Conservation (phyloP, 2,888 invertebrate species). For the Diachrysia chrysitis region DNA sequence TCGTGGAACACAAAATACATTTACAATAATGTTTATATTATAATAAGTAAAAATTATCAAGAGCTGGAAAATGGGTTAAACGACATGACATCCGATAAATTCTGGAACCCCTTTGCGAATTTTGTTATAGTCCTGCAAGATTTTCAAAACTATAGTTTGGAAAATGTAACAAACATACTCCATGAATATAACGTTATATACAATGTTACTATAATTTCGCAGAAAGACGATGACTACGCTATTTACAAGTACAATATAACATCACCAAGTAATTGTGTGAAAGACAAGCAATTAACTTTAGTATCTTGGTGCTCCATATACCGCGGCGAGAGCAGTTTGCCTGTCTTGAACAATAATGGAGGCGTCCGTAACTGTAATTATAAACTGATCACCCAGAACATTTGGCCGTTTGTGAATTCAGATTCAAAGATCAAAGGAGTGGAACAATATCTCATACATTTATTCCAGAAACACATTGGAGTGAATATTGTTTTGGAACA, state of each 20-base stretch:
- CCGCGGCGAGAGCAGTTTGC: not conserved
- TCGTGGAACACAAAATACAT: slow-evolving; percentile 47
- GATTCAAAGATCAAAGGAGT: slow-evolving; percentile 41
- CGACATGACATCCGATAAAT: slow-evolving; percentile 48
- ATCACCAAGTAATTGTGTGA: slow-evolving; percentile 46
- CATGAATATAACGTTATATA: slow-evolving; percentile 30
- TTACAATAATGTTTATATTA: slow-evolving; percentile 58
- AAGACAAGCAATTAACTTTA: slow-evolving; percentile 38
- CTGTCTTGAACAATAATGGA: not conserved
- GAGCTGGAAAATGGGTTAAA: slow-evolving; percentile 57
- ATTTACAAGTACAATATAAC: slow-evolving; percentile 52
- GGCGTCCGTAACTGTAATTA: slow-evolving; percentile 44
- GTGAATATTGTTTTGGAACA: slow-evolving; percentile 54
- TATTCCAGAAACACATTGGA: slow-evolving; percentile 52
- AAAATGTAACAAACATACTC: slow-evolving; percentile 52
- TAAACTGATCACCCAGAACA: slow-evolving; percentile 56
- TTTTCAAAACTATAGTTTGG: slow-evolving; percentile 34
- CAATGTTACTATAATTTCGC: slow-evolving; percentile 23
- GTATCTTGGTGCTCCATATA: slow-evolving; percentile 41
- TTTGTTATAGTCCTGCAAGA: slow-evolving; percentile 63
- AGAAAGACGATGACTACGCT: slow-evolving; percentile 22
- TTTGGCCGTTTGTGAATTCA: slow-evolving; percentile 62
- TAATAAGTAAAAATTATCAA: slow-evolving; percentile 51
- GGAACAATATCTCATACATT: slow-evolving; percentile 58
- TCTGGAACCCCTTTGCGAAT: slow-evolving; percentile 65